Conservation (phyloP, 2,797 vertebrate genomes). For the Myotis findleyi region DNA sequence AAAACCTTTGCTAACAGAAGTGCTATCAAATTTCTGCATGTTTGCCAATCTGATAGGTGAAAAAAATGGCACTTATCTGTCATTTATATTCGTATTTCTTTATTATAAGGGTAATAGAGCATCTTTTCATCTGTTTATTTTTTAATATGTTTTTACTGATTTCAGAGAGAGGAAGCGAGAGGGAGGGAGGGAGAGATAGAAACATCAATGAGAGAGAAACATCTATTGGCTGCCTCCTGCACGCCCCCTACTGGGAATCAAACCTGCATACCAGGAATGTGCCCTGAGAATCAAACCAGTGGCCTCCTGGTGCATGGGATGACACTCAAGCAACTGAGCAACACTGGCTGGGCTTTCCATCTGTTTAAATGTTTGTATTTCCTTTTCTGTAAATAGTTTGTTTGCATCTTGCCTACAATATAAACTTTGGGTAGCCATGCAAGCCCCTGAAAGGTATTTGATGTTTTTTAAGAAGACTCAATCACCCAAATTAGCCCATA, state of each 20-base stretch:
- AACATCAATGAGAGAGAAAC: not conserved
- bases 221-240: not conserved
- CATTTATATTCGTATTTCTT: not conserved
- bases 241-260: not conserved
- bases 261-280: not conserved
- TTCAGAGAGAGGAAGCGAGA: not conserved
- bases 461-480: conserved; percentile 22
- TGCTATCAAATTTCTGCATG: not conserved
- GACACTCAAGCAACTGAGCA: not conserved
- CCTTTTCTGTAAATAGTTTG: conserved; percentile 35
- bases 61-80: not conserved
- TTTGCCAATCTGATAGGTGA: not conserved
- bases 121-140: not conserved
- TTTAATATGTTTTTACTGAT: not conserved
- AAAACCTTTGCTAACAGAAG: not conserved
- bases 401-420: not conserved
- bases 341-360: not conserved
- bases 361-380: conserved; percentile 20
- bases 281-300: not conserved
- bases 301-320: not conserved
- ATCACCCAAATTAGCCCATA: conserved; percentile 41
- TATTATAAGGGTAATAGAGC: not conserved
- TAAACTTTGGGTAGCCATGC: conserved; percentile 31
- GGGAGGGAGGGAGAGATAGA: not conserved
- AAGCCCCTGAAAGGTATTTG: conserved; percentile 34